These are phyloP conservation scores for Sebastes fasciatus DNA, from an alignment of 2,113 vertebrate genomes.

Conservation along the genomic window DNA sequence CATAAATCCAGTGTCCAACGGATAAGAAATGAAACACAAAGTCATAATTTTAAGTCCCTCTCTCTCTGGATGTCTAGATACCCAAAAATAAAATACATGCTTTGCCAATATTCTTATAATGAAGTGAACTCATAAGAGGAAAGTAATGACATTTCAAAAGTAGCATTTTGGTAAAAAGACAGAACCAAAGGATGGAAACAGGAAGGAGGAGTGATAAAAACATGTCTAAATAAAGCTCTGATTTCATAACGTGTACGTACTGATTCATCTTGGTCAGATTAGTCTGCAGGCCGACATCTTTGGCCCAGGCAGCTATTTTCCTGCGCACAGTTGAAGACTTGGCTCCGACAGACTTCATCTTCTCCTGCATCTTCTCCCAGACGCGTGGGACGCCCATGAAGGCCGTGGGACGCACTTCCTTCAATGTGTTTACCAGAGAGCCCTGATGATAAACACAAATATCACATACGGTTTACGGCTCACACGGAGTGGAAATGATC, in stretches of 20 bases:
- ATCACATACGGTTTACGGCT: not conserved
- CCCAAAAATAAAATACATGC: not conserved
- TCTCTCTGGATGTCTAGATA: not conserved
- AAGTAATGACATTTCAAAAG: not conserved
- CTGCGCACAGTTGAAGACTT: constrained; percentile 86
- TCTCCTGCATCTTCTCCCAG: constrained; percentile 98
- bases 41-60: not conserved
- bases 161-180: not conserved
- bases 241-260: constrained; percentile 72
- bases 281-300: constrained; percentile 86
- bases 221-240: not conserved
- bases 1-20: not conserved
- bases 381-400: constrained; percentile 95
- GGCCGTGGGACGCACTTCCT: constrained; percentile 90
- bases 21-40: not conserved
- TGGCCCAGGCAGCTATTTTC: constrained; percentile 91
- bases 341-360: constrained; percentile 85
- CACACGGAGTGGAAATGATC: not conserved
- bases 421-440: constrained; percentile 88
- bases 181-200: not conserved
- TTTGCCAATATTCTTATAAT: not conserved
- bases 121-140: not conserved
- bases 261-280: constrained; percentile 88
- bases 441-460: constrained; percentile 82
- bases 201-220: not conserved